A percentile compares a stretch with the other conserved stretches of the same genome.
phyloP scores from a whole-genome alignment of 2,113 vertebrate genomes.

The Oreotrochilus melanogaster region DNA sequence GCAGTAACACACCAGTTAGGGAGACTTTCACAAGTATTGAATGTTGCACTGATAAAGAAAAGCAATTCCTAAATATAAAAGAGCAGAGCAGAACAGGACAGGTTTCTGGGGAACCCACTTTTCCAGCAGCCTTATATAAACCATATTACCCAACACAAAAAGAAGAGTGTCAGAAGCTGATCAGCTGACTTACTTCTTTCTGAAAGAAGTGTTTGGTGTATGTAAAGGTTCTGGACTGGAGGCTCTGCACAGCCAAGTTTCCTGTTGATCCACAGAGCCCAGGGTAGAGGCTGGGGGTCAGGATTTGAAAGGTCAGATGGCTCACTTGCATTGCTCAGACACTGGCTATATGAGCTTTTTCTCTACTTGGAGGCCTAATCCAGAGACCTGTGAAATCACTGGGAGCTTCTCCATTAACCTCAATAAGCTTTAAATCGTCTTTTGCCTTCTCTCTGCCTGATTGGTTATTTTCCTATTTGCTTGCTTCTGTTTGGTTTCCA shows the following conservation, averaged over 20 bases:
- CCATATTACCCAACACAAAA: background rate
- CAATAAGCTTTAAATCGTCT: background rate
- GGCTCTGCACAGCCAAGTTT: background rate
- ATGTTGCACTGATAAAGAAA: background rate
- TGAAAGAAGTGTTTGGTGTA: background rate
- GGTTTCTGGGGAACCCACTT: background rate
- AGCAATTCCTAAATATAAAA: background rate
- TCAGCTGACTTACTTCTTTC: background rate
- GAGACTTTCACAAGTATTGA: background rate
- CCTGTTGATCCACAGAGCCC: background rate
- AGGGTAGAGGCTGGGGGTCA: background rate
- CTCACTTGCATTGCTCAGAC: background rate
- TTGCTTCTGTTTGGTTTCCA: background rate
- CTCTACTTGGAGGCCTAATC: background rate
- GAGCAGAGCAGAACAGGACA: background rate
- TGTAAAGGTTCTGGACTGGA: background rate
- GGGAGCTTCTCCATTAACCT: background rate
- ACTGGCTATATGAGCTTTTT: background rate
- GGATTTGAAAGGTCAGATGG: background rate
- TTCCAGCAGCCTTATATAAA: background rate
- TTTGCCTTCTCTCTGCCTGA: background rate
- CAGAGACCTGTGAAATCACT: background rate
- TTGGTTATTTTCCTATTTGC: background rate
- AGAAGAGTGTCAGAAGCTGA: background rate
- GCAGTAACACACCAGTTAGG: slow-evolving; percentile 6